Evolutionary conservation across 2,888 invertebrate species (phyloP), one percentile per base, ranked within the genome.

Genomic region (Ophion costatus): DNA sequence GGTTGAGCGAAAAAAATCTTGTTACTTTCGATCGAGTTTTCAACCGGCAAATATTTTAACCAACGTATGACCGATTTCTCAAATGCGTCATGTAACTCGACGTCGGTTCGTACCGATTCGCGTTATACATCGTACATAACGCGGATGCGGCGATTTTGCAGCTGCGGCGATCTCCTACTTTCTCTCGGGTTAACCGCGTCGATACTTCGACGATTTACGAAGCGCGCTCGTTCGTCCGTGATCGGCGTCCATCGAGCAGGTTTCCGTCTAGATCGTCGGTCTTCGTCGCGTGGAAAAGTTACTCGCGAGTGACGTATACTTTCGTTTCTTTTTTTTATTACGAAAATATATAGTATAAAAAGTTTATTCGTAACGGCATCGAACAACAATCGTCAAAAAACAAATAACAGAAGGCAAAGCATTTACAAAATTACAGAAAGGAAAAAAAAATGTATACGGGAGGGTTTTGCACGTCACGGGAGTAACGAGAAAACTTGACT

Each of bases 331-430:
- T 45, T 70, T 66, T 80, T 78, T 78, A 74, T 51, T 71, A 74
- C 77, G 33, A 83, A 74, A 75, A 83, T 79, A 80, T 82, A 82
- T 80, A 82, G 80, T 82, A 82, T 73, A 84, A 78, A 84, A 78
- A 38, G 88, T 93, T 93, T 93, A 93, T 93, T 93, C 86, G 88
- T 89, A 91, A 92, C 90, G 88, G 88, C 88, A 92, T 92, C 90
- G 91, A 89, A 92, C 91, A 93, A 93, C 93, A 93, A 92, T 91
- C 88, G 79, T 87, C 85, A 89, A 74, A 61, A 73, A 91, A 91
- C 90, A 88, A 92, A 91, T 90, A 88, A 89, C 87, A 78, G 88
- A 85, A 69, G 84, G 88, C 89, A 89, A 87, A 45, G 14, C 89
- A 88, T 75, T 75, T 75, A 64, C 63, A 79, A 82, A 70, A 78